Conservation (phyloP, 2,888 invertebrate species). For the Eristalinus aeneus region DNA sequence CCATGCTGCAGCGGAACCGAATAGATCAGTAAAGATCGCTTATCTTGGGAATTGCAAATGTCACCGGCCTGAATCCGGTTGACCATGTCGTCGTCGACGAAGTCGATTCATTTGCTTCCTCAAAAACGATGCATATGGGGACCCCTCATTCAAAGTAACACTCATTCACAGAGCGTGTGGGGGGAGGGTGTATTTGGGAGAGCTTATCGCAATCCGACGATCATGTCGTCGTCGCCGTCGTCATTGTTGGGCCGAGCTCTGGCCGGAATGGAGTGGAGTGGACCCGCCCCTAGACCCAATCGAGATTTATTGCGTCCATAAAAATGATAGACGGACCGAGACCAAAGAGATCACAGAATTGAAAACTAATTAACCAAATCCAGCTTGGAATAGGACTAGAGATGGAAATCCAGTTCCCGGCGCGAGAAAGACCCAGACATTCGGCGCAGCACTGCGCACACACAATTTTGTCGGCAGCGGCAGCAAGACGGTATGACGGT, state of each 20-base stretch:
- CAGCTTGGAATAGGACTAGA: slow-evolving; percentile 59
- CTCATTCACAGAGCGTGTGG: neutral
- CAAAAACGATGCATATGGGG: slow-evolving; percentile 16
- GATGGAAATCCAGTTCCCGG: slow-evolving; percentile 59
- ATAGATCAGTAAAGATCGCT: slow-evolving; percentile 68
- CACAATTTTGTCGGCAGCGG: neutral
- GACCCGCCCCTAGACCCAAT: slow-evolving; percentile 54
- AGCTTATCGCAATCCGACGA: slow-evolving; percentile 60
- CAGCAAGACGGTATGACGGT: neutral
- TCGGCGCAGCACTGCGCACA: neutral
- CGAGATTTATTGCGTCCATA: slow-evolving; percentile 68
- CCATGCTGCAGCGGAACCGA: slow-evolving; percentile 63
- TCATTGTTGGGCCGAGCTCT: slow-evolving; percentile 22
- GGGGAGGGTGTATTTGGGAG: slow-evolving; percentile 18
- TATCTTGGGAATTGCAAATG: slow-evolving; percentile 69
- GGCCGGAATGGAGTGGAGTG: slow-evolving; percentile 6
- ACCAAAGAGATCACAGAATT: slow-evolving; percentile 67
- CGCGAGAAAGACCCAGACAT: slow-evolving; percentile 1
- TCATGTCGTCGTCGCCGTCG: slow-evolving; percentile 37
- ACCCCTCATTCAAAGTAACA: slow-evolving; percentile 5
- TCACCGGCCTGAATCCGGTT: slow-evolving; percentile 63
- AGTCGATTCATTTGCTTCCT: slow-evolving; percentile 27
- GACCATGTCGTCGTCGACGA: slow-evolving; percentile 36
- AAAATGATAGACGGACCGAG: slow-evolving; percentile 71
- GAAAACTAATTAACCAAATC: slow-evolving; percentile 70